Evolutionary conservation across 2,797 vertebrate species (phyloP).

Genomic region (Tinamus major): DNA sequence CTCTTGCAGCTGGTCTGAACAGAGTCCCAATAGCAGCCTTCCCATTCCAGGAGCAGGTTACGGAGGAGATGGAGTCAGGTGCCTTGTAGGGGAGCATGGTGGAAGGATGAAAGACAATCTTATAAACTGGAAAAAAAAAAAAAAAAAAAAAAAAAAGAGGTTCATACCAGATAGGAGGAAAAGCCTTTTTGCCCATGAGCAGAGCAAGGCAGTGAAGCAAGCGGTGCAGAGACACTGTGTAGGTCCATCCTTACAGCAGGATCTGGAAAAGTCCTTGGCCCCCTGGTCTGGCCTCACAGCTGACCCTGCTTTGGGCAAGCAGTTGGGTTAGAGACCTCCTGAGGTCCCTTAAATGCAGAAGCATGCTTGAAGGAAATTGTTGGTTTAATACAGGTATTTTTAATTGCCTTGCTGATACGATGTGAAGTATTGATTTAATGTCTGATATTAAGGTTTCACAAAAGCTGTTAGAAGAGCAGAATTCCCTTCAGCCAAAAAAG

Average conservation of each 20-base stretch:
- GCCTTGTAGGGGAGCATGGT: not conserved
- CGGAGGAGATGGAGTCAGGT: not conserved
- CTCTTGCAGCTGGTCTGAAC: constrained; percentile 1
- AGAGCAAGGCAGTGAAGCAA: fast-evolving
- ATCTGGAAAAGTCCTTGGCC: too few species aligned
- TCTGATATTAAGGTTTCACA: not conserved
- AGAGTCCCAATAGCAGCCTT: not conserved
- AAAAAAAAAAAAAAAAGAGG: not conserved
- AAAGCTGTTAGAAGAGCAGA: not conserved
- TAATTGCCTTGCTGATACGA: not conserved
- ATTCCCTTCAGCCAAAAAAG: not conserved
- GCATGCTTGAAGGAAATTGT: not conserved
- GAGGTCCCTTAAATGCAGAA: not conserved
- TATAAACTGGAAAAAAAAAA: not conserved
- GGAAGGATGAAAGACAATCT: not conserved
- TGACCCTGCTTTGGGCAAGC: not conserved
- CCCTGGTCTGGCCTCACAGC: not conserved
- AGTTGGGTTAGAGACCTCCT: not conserved
- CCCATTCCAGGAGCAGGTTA: not conserved
- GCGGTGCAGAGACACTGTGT: not conserved
- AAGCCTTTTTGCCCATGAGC: not conserved
- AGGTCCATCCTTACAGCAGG: not conserved
- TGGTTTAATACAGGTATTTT: not conserved
- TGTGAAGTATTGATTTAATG: not conserved
- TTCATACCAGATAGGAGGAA: not conserved